Evolutionary conservation across 2,797 vertebrate species (phyloP).

Genomic region (Peromyscus aztecus): DNA sequence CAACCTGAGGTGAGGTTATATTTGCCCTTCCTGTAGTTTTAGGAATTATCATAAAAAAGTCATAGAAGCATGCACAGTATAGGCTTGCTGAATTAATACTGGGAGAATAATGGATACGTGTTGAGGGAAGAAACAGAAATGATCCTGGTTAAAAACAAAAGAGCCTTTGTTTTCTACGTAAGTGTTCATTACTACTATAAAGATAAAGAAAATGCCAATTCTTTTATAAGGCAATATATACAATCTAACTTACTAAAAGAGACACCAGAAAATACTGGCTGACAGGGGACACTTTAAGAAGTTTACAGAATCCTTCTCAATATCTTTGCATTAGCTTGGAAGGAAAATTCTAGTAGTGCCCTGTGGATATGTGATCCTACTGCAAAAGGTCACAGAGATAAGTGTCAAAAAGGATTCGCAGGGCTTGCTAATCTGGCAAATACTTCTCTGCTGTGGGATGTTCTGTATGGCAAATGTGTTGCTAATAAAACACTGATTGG

Average conservation of each 20-base stretch:
- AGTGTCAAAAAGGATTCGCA: neutral
- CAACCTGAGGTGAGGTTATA: accelerated
- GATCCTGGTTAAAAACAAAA: neutral
- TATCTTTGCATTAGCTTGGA: neutral
- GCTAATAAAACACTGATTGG: too few species aligned
- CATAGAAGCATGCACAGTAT: neutral
- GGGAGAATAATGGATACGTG: neutral
- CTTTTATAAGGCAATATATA: neutral
- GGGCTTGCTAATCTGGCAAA: neutral
- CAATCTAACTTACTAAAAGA: neutral
- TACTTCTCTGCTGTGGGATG: too few species aligned
- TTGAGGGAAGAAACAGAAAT: neutral
- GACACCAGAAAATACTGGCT: neutral
- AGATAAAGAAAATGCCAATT: neutral
- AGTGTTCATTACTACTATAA: neutral
- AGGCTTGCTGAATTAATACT: neutral
- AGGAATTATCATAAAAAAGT: accelerated
- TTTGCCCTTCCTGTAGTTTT: neutral
- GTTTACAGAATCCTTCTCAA: neutral
- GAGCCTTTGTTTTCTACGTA: neutral
- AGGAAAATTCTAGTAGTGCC: too few species aligned
- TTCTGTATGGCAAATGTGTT: too few species aligned
- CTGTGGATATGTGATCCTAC: neutral
- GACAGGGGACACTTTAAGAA: neutral
- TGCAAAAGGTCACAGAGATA: neutral